Conservation (phyloP, 2,888 invertebrate genomes). For the Formica aserva region DNA sequence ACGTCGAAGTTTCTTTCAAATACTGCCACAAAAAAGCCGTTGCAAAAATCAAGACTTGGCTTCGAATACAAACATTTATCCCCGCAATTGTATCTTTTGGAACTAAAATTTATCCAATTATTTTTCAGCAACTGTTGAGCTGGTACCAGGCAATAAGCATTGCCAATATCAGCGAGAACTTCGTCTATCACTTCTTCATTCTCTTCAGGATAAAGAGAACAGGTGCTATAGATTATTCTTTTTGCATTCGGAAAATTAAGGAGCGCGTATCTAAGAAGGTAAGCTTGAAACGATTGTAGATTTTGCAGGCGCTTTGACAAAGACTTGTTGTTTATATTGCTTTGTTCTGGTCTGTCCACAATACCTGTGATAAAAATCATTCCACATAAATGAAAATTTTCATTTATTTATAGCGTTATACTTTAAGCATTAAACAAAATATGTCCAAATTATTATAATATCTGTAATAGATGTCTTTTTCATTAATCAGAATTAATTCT, state of each 20-base stretch:
- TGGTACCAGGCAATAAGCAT: constrained; percentile 88
- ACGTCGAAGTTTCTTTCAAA: constrained; percentile 88
- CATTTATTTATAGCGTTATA: neutral
- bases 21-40: constrained; percentile 98
- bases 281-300: constrained; percentile 92
- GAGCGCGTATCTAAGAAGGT: constrained; percentile 95
- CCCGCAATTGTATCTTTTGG: constrained; percentile 89
- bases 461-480: neutral
- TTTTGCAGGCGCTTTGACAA: constrained; percentile 88
- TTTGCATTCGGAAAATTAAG: constrained; percentile 93
- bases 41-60: constrained; percentile 92
- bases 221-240: constrained; percentile 97
- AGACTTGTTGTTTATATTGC: constrained; percentile 86
- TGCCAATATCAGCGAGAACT: constrained; percentile 86
- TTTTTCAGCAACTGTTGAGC: constrained; percentile 88
- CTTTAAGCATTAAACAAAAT: neutral
- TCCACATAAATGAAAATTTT: neutral
- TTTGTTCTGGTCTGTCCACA: constrained; percentile 87
- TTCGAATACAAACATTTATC: constrained; percentile 92
- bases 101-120: constrained; percentile 91
- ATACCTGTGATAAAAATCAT: constrained; percentile 86
- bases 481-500: neutral
- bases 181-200: constrained; percentile 96
- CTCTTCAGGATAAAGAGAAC: constrained; percentile 95
- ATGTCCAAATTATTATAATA: neutral